Evolutionary conservation across 2,888 invertebrate genomes (phyloP), one percentile per base, ranked within the genome.

Genomic region (Cartodere bifasciata): DNA sequence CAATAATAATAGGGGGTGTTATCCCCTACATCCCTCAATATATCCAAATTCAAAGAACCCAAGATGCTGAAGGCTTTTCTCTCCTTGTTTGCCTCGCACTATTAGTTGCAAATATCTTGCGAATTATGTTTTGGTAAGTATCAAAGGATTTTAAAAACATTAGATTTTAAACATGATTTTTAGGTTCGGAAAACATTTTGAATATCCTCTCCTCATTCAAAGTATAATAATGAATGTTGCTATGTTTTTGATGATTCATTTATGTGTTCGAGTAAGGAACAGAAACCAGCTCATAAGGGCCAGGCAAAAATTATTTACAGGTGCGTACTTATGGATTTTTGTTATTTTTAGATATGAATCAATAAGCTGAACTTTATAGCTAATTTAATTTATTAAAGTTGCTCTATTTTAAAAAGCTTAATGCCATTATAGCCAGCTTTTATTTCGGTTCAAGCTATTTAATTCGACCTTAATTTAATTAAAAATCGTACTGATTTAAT

Each of bases 101-200:
- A 32, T 69, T 98, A 28, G 72, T 95, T 53, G 97, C 98, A 37
- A 98, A 98, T 60, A 94, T 90, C 32, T 69, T 99, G 41, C 75
- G 98, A 53, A 95, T 98, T 56, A 68, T 95, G 50, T 99, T 98
- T 67, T 98, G 98, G 98, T 97, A 67, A 66, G 79, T 66, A 15
- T 9, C 4, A 22, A 20, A 24, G 9, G 15, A 16, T 15, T 4
- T 12, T 2, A 15, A 14, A 3, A 23, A 6, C 12, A 9, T 27
- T 16, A 14, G 4, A 14, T 20, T 26, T 13, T 7, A 7, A 10
- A 14, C 17, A 27, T 23, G 35, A 22, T 38, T 47, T 48, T 23
- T 34, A 98, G 97, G 97, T 97, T 98, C 73, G 97, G 97, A 42
- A 92, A 88, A 64, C 83, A 81, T 44, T 98, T 88, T 69, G 97